Conservation (phyloP, 2,113 vertebrate species). For the Orycteropus afer region DNA sequence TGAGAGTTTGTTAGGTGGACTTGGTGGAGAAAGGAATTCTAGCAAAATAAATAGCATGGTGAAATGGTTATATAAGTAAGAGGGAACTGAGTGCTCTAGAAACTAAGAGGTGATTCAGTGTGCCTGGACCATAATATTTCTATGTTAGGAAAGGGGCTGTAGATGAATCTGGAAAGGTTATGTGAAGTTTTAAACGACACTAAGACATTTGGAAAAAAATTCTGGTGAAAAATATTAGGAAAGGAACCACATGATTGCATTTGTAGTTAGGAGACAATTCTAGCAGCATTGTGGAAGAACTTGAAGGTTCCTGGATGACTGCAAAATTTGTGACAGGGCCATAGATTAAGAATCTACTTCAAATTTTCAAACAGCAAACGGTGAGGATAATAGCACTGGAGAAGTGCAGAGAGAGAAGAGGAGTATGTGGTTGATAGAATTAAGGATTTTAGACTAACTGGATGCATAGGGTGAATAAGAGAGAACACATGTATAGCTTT, state of each 20-base stretch:
- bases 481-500: background rate
- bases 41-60: background rate
- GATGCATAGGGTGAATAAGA: background rate
- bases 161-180: background rate
- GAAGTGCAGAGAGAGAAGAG: background rate
- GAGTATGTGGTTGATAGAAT: background rate
- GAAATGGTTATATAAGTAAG: background rate
- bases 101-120: background rate
- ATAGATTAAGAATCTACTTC: slow-evolving; percentile 24
- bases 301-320: background rate
- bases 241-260: slow-evolving; percentile 12
- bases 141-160: background rate
- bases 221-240: background rate
- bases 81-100: background rate
- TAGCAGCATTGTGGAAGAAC: slow-evolving; percentile 33
- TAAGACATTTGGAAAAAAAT: background rate
- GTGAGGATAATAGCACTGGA: background rate
- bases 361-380: slow-evolving; percentile 7
- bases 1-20: background rate
- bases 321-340: background rate
- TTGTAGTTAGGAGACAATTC: slow-evolving; percentile 54
- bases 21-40: background rate
- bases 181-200: slow-evolving; percentile 5
- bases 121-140: background rate
- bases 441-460: background rate